phyloP scores from a whole-genome alignment of 2,797 vertebrate genomes.

The Tenualosa thibaudeaui region DNA sequence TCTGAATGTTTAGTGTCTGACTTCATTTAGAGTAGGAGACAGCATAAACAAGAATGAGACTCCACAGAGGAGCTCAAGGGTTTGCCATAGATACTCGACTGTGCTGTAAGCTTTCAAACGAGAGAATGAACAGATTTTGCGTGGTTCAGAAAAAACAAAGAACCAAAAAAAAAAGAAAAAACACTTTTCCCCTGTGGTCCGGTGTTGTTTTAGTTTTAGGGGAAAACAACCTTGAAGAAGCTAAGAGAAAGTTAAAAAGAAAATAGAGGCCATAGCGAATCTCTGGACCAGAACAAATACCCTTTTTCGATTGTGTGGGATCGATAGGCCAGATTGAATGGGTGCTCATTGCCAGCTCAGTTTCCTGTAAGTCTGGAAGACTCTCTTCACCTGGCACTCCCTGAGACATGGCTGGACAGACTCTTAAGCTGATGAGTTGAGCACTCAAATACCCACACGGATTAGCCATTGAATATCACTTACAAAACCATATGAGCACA shows the following conservation, averaged over 20 bases:
- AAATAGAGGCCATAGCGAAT: not conserved
- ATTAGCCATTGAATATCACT: not conserved
- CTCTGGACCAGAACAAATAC: not conserved
- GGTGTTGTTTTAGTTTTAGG: not conserved
- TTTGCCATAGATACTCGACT: not conserved
- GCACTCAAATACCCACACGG: not conserved
- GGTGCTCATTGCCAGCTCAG: not conserved
- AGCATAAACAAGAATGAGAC: too few relatives aligned
- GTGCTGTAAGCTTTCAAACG: not conserved
- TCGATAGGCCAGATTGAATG: not conserved
- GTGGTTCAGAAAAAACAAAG: not conserved
- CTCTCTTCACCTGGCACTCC: not conserved
- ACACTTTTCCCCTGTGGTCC: too few relatives aligned
- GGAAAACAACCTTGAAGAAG: not conserved
- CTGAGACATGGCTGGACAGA: not conserved
- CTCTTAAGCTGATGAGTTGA: not conserved
- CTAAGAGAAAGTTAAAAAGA: not conserved
- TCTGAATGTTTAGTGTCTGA: too few relatives aligned
- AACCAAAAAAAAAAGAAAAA: too few relatives aligned
- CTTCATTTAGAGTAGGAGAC: too few relatives aligned
- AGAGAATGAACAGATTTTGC: not conserved
- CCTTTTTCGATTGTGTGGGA: not conserved
- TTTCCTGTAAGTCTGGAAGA: not conserved
- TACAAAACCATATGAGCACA: not conserved
- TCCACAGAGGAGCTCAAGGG: too few relatives aligned